These are phyloP conservation scores for Lutjanus argentimaculatus DNA, from an alignment of 2,797 vertebrate genomes.

Conservation along the genomic window DNA sequence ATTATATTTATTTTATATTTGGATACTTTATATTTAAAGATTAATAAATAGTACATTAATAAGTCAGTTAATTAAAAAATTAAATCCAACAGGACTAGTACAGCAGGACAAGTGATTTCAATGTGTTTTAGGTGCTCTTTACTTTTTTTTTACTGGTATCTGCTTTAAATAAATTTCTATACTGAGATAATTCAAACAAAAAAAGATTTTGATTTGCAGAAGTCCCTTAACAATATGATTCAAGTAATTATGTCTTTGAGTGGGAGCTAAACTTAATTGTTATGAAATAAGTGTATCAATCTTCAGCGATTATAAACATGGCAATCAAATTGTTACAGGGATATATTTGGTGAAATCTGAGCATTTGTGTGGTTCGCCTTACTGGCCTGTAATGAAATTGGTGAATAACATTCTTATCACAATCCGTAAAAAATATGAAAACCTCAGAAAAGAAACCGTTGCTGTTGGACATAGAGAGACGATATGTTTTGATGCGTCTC, in stretches of 20 bases:
- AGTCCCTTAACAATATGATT: too few species aligned
- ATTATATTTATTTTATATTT: too few species aligned
- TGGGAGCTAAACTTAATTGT: too few species aligned
- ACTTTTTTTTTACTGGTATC: not conserved
- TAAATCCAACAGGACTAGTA: not conserved
- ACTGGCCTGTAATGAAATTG: not conserved
- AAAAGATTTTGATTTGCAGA: too few species aligned
- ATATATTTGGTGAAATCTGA: slow-evolving; percentile 5
- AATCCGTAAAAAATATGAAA: not conserved
- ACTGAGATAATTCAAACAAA: not conserved
- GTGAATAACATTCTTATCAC: not conserved
- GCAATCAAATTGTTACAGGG: not conserved
- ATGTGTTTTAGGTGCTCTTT: not conserved
- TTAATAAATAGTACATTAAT: too few species aligned
- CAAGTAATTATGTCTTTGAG: not conserved
- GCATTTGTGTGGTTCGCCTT: not conserved
- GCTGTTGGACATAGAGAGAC: slow-evolving; percentile 20
- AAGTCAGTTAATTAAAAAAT: too few species aligned
- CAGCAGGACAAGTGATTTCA: too few species aligned
- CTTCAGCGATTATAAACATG: not conserved
- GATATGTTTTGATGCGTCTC: slow-evolving; percentile 43
- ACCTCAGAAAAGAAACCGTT: not conserved
- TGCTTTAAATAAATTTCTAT: not conserved
- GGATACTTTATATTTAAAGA: too few species aligned
- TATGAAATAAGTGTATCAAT: not conserved